phyloP scores from a whole-genome alignment of 2,888 invertebrate genomes.

The Trissonchulus sp. region DNA sequence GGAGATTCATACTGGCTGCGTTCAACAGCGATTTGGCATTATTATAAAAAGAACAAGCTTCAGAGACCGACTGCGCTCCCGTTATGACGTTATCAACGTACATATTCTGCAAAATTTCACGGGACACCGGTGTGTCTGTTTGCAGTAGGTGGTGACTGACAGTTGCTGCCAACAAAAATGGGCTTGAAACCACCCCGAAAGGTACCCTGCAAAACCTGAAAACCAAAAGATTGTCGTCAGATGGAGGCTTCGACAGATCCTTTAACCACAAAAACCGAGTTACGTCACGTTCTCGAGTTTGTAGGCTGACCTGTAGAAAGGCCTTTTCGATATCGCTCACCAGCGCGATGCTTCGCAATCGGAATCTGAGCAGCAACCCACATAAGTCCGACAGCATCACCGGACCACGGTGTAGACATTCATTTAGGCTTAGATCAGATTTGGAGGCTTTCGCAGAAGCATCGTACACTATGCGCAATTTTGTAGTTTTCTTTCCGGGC shows the following conservation, averaged over 20 bases:
- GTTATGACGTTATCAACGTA: conserved; percentile 22
- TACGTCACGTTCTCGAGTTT: no score
- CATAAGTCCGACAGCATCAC: no score
- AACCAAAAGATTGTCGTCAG: conserved; percentile 33
- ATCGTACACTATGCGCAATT: conserved; percentile 29
- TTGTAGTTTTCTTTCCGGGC: conserved; percentile 36
- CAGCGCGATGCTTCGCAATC: conserved; percentile 8
- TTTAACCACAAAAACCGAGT: neutral
- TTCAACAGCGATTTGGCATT: conserved; percentile 8
- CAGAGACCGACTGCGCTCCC: neutral
- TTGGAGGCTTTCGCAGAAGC: neutral
- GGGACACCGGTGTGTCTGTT: neutral
- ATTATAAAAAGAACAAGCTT: conserved; percentile 5
- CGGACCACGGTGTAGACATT: no score
- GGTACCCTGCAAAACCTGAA: conserved; percentile 37
- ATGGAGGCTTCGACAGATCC: conserved; percentile 19
- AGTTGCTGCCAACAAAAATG: conserved; percentile 35
- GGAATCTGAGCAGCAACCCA: conserved; percentile 12
- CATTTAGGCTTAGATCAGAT: conserved; percentile 13
- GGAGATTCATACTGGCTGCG: conserved; percentile 15
- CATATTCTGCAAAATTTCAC: conserved; percentile 10
- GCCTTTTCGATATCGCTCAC: no score
- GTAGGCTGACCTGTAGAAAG: no score
- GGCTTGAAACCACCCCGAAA: conserved; percentile 37
- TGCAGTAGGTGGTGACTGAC: conserved; percentile 32